Conservation (phyloP, 2,797 vertebrate species). For the Coracias cyanogaster region DNA sequence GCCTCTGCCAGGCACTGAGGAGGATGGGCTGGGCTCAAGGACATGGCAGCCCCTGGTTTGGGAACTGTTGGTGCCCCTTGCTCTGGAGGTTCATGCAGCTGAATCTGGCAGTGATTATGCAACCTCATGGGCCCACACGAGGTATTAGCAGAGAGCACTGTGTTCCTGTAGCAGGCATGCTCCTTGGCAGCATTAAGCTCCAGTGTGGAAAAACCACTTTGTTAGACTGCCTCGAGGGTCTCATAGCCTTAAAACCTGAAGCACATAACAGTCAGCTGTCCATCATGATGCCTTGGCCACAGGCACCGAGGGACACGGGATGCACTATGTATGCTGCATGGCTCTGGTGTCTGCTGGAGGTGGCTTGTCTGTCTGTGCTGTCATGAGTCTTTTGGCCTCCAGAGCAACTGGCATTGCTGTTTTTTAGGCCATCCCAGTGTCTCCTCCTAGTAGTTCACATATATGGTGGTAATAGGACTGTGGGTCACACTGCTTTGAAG, state of each 20-base stretch:
- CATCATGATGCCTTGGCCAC: rapidly evolving
- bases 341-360: not conserved
- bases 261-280: not conserved
- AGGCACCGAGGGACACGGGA: rapidly evolving
- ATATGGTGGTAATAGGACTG: no score
- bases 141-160: rapidly evolving
- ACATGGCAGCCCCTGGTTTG: rapidly evolving
- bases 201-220: rapidly evolving
- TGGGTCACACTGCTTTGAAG: not conserved
- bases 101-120: rapidly evolving
- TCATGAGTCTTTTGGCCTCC: not conserved
- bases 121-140: rapidly evolving
- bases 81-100: not conserved
- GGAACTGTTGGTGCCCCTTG: not conserved
- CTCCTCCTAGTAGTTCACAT: not conserved
- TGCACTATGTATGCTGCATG: rapidly evolving
- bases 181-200: not conserved
- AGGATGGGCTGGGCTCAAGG: rapidly evolving
- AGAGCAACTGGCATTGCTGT: not conserved
- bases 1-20: rapidly evolving
- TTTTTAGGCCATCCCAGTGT: not conserved
- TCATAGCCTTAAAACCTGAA: rapidly evolving
- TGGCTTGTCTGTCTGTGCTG: not conserved
- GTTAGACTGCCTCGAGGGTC: not conserved
- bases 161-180: not conserved